phyloP scores from a whole-genome alignment of 2,888 invertebrate genomes.

The Sinhomidia bicolor region DNA sequence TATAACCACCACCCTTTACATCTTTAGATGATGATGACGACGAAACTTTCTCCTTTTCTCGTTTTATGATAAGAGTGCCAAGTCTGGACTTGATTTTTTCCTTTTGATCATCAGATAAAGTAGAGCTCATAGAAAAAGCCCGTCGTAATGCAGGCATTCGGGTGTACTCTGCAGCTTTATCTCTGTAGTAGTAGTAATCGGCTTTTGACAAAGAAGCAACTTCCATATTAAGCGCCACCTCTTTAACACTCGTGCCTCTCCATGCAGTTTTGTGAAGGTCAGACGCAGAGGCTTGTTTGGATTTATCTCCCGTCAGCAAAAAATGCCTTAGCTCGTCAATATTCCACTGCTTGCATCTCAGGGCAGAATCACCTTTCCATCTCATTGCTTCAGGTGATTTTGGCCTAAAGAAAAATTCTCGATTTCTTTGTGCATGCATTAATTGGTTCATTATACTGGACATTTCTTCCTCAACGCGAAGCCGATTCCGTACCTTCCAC shows the following conservation, averaged over 20 bases:
- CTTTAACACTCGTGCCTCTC: conserved; percentile 91
- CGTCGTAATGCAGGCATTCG: conserved; percentile 78
- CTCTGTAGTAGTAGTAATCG: conserved; percentile 80
- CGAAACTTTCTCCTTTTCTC: conserved; percentile 58
- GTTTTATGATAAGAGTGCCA: conserved; percentile 74
- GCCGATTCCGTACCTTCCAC: conserved; percentile 90
- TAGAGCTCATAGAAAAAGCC: conserved; percentile 80
- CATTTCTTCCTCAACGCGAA: conserved; percentile 91
- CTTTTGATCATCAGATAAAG: conserved; percentile 78
- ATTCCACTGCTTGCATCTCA: conserved; percentile 92
- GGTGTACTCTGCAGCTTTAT: conserved; percentile 69
- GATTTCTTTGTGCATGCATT: conserved; percentile 89
- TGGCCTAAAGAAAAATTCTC: conserved; percentile 91
- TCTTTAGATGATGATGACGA: conserved; percentile 50
- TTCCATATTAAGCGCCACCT: conserved; percentile 88
- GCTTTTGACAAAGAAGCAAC: conserved; percentile 82
- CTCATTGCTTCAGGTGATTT: conserved; percentile 88
- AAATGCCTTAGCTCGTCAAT: conserved; percentile 89
- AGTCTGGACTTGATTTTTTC: conserved; percentile 78
- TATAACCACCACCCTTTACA: conserved; percentile 48
- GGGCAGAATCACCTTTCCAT: conserved; percentile 91
- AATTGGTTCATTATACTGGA: conserved; percentile 89
- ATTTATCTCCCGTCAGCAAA: conserved; percentile 70
- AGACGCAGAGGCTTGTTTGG: conserved; percentile 53
- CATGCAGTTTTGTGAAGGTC: conserved; percentile 91